phyloP scores from a whole-genome alignment of 1,140 invertebrate species.

The Temnothorax nylanderi region DNA sequence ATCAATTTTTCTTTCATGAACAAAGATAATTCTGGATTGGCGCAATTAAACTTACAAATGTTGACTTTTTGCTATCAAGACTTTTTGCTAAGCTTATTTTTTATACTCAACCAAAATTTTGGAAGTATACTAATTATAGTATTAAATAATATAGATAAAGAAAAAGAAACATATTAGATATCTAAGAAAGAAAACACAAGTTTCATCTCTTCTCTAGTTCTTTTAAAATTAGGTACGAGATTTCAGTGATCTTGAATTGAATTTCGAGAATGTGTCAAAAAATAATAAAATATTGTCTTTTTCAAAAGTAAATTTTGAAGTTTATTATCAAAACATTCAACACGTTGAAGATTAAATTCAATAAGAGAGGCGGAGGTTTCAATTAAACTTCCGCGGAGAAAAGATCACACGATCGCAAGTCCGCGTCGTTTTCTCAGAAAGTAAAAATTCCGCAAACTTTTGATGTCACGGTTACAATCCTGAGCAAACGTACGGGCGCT shows the following conservation, averaged over 20 bases:
- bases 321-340: constrained; percentile 14
- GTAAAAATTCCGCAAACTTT: constrained; percentile 29
- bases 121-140: neutral
- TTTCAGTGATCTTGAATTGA: neutral
- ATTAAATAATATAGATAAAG: neutral
- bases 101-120: neutral
- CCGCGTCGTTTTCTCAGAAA: neutral
- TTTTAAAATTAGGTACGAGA: neutral
- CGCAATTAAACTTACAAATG: neutral
- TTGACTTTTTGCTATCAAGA: neutral
- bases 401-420: neutral
- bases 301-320: constrained; percentile 25
- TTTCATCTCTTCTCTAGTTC: neutral
- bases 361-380: neutral
- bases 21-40: neutral
- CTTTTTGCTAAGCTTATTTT: neutral
- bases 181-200: neutral
- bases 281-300: constrained; percentile 8
- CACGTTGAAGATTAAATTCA: constrained; percentile 13
- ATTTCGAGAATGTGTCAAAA: neutral
- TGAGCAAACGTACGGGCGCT: constrained; percentile 7
- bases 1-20: neutral
- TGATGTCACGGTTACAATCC: constrained; percentile 7
- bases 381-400: constrained; percentile 23
- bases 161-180: neutral